Evolutionary conservation across 2,888 invertebrate species (phyloP).

Genomic region (Eulithis testata): DNA sequence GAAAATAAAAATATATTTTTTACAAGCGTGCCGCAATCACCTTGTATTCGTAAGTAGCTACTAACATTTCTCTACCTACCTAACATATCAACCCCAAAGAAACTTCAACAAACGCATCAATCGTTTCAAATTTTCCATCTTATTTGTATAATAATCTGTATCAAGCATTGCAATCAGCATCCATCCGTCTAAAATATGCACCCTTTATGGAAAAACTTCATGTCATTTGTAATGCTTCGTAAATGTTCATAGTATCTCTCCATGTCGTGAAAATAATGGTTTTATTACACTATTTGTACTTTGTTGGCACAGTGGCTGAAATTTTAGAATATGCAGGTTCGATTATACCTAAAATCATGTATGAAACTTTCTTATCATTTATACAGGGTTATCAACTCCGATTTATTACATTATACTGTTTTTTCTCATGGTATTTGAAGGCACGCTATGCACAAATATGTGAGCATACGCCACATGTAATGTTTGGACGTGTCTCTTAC

Average conservation of each 20-base stretch:
- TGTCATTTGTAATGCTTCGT: conserved; percentile 55
- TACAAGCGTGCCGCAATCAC: too few species aligned
- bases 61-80: too few species aligned
- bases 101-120: conserved; percentile 5
- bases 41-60: too few species aligned
- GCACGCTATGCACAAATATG: too few species aligned
- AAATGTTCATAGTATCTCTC: conserved; percentile 49
- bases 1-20: too few species aligned
- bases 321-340: neutral
- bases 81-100: neutral
- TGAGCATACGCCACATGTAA: too few species aligned
- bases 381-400: too few species aligned
- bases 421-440: too few species aligned
- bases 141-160: conserved; percentile 33
- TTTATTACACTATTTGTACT: conserved; percentile 8
- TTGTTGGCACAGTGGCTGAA: neutral
- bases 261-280: conserved; percentile 41
- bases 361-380: too few species aligned
- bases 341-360: neutral
- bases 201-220: conserved; percentile 52
- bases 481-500: too few species aligned
- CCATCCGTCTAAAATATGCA: conserved; percentile 44
- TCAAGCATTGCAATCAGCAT: conserved; percentile 34
- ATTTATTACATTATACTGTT: too few species aligned
- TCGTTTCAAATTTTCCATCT: conserved; percentile 16